Percentiles rank a stretch among this genome's conserved stretches.
Conservation (phyloP, 1,140 invertebrate species). For the Drosophila triauraria region DNA sequence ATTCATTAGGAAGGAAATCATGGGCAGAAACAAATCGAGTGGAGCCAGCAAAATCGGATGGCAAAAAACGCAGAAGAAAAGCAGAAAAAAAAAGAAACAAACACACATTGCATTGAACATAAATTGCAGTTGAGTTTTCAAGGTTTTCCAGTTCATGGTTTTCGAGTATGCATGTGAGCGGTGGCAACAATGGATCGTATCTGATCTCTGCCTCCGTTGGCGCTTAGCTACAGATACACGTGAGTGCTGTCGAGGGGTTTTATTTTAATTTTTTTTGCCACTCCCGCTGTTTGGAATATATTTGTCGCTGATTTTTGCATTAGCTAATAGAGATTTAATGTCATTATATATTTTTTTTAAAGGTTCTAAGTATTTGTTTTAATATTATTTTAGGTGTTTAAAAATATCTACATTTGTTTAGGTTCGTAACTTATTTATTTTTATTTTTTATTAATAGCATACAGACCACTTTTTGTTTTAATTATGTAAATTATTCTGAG, state of each 20-base stretch:
- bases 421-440: too few relatives aligned
- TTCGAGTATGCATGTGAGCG: conserved; percentile 42
- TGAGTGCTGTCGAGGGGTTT: conserved; percentile 46
- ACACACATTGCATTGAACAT: conserved; percentile 58
- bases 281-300: conserved; percentile 50
- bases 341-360: too few relatives aligned
- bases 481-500: not conserved
- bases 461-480: not conserved
- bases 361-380: too few relatives aligned
- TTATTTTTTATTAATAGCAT: too few relatives aligned
- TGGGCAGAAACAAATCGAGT: conserved; percentile 32
- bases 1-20: conserved; percentile 31
- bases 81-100: conserved; percentile 15
- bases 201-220: conserved; percentile 61
- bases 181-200: conserved; percentile 64
- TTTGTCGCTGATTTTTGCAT: conserved; percentile 23
- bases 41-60: conserved; percentile 28
- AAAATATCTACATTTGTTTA: too few relatives aligned
- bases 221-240: conserved; percentile 70
- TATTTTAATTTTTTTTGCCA: conserved; percentile 17
- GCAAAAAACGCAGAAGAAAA: conserved; percentile 15
- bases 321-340: not conserved
- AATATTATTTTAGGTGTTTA: not conserved
- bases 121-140: conserved; percentile 79
- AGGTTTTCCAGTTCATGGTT: conserved; percentile 83